Evolutionary conservation across 1,140 invertebrate species (phyloP).

Genomic region (Megalopta genalis): DNA sequence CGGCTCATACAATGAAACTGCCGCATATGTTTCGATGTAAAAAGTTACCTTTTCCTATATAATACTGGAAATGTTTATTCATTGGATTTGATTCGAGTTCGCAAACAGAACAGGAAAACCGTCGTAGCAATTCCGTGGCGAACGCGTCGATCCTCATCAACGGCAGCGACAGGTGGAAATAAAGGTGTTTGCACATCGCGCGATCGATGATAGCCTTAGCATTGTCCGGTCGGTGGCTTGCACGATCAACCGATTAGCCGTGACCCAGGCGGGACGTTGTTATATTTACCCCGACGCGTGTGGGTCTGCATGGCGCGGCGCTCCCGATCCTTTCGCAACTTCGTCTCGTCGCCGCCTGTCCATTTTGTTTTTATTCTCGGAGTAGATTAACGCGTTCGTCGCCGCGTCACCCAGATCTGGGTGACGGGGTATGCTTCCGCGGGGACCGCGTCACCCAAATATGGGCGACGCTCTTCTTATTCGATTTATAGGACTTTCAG

Average conservation of each 20-base stretch:
- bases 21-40: too few species aligned
- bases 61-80: too few species aligned
- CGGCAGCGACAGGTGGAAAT: constrained; percentile 38
- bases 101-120: background rate
- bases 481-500: too few species aligned
- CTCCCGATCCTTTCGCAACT: background rate
- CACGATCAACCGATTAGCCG: constrained; percentile 33
- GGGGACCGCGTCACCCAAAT: too few species aligned
- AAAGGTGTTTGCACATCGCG: constrained; percentile 15
- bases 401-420: too few species aligned
- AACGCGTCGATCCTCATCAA: background rate
- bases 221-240: constrained; percentile 17
- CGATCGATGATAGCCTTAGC: constrained; percentile 39
- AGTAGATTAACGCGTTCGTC: too few species aligned
- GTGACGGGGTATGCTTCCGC: too few species aligned
- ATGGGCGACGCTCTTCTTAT: too few species aligned
- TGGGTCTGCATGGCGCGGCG: too few species aligned
- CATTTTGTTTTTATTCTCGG: too few species aligned
- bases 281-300: background rate
- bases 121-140: background rate
- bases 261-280: constrained; percentile 17
- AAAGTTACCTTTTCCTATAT: too few species aligned
- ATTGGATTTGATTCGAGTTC: background rate
- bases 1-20: too few species aligned
- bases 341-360: background rate